Evolutionary conservation across 2,888 invertebrate species (phyloP).

Genomic region (Galerucella calmariensis): DNA sequence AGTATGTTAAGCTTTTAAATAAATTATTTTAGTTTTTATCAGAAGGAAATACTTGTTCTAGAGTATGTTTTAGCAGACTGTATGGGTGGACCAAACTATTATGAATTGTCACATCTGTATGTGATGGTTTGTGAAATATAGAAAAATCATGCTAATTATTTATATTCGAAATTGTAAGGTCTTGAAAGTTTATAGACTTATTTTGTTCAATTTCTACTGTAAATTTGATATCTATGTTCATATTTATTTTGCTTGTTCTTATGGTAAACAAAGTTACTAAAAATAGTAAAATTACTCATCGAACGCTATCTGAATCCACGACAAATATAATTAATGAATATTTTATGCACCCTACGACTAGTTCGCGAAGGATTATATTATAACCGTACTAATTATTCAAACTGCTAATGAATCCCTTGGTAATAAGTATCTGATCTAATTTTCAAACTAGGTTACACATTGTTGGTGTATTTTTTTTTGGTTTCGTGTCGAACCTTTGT

Average conservation of each 20-base stretch:
- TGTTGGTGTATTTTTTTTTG: neutral
- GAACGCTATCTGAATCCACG: neutral
- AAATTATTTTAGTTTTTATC: too few species aligned
- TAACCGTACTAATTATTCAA: neutral
- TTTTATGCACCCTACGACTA: conserved; percentile 8
- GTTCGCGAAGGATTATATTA: neutral
- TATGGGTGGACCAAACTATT: too few species aligned
- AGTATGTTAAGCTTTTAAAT: too few species aligned
- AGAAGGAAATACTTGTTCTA: too few species aligned
- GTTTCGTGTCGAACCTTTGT: neutral
- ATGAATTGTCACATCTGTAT: too few species aligned
- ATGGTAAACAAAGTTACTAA: neutral
- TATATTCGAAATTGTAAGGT: too few species aligned
- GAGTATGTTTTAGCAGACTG: too few species aligned
- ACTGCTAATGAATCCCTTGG: neutral
- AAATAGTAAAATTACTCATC: conserved; percentile 1
- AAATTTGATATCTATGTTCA: neutral
- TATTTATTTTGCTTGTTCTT: neutral
- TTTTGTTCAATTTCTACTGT: too few species aligned
- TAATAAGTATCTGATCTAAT: neutral
- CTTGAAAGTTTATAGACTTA: too few species aligned
- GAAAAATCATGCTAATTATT: too few species aligned
- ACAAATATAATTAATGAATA: conserved; percentile 3
- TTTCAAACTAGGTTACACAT: neutral
- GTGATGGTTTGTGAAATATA: too few species aligned